A percentile compares a stretch with the other conserved stretches of the same genome.
These are phyloP conservation scores for chimpanzee (Pan troglodytes) DNA, from an alignment of 2,113 vertebrate genomes.

Conservation along the genomic window NHGRI_mPanTro3-v2.1_pri NC_072407.2:110925001-110925500, in stretches of 20 bases:
- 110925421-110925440: too few relatives aligned
- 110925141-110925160: not conserved
- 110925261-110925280: not conserved
- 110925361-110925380: rapidly evolving
- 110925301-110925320: not conserved
- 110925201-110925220: not conserved
- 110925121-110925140: not conserved
- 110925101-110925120: not conserved
- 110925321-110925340: not conserved
- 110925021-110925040: not conserved
- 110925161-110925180: not conserved
- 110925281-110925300: not conserved
- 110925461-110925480: not conserved
- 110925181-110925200: not conserved
- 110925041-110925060: not conserved
- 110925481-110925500: not conserved
- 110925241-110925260: not conserved
- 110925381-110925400: not conserved
- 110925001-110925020: not conserved
- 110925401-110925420: not conserved
- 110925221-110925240: not conserved
- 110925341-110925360: not conserved
- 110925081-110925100: not conserved
- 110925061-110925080: not conserved
- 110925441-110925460: not conserved